These are phyloP conservation scores for Erebia ligea DNA, from an alignment of 2,888 invertebrate species.

Conservation along the genomic window DNA sequence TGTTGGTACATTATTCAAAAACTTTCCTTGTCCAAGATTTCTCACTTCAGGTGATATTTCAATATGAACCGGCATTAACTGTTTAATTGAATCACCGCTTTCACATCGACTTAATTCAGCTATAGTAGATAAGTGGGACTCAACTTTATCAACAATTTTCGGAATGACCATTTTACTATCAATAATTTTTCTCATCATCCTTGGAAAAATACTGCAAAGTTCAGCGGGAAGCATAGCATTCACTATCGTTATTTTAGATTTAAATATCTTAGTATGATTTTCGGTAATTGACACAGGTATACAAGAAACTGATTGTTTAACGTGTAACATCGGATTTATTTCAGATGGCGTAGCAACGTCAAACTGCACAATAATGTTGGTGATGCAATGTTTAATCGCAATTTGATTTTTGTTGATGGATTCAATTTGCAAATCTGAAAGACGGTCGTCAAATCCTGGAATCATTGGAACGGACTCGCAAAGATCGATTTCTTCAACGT, in stretches of 20 bases:
- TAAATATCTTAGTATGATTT: constrained; percentile 58
- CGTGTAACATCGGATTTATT: constrained; percentile 35
- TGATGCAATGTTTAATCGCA: constrained; percentile 62
- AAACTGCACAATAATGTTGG: constrained; percentile 66
- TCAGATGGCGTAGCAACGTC: constrained; percentile 58
- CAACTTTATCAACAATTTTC: constrained; percentile 42
- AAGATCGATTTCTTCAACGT: constrained; percentile 11
- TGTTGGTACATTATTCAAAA: constrained; percentile 5
- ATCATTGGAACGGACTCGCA: constrained; percentile 40
- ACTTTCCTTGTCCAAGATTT: constrained; percentile 9
- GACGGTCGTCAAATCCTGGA: constrained; percentile 60
- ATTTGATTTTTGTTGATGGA: constrained; percentile 55
- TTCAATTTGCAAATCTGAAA: constrained; percentile 44
- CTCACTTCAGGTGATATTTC: neutral
- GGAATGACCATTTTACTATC: constrained; percentile 41
- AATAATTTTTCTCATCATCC: constrained; percentile 56
- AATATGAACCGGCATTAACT: constrained; percentile 18
- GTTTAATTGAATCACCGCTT: constrained; percentile 7
- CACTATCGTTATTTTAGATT: constrained; percentile 63
- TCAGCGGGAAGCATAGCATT: constrained; percentile 71
- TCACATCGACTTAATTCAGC: constrained; percentile 22
- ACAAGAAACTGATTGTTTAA: constrained; percentile 49
- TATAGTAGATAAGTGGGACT: constrained; percentile 38
- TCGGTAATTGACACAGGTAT: constrained; percentile 52
- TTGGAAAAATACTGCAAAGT: constrained; percentile 68